Evolutionary conservation across 2,113 vertebrate species (phyloP).

Genomic region (Aix galericulata): DNA sequence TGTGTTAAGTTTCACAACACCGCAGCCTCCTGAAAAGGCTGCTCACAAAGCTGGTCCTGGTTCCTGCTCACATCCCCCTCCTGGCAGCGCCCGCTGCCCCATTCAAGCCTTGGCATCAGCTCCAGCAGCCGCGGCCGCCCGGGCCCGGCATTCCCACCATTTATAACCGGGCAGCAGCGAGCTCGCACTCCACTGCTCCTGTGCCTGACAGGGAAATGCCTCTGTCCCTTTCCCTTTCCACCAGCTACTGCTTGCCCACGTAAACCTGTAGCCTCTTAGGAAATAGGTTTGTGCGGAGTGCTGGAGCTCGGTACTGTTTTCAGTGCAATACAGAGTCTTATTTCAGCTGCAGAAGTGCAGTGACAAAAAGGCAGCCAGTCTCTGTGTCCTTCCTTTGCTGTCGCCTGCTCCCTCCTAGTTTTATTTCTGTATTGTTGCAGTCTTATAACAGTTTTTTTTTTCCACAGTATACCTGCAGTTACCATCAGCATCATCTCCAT

Average conservation of each 20-base stretch:
- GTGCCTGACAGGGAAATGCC: background rate
- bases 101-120: background rate
- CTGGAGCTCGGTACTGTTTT: background rate
- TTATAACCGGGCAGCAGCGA: background rate
- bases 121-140: background rate
- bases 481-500: background rate
- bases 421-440: background rate
- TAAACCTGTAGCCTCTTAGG: background rate
- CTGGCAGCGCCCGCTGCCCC: background rate
- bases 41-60: conserved; percentile 33
- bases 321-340: rapidly evolving
- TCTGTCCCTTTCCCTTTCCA: background rate
- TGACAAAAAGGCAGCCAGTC: background rate
- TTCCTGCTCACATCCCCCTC: background rate
- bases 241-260: background rate
- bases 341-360: background rate
- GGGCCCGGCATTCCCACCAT: background rate
- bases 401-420: background rate
- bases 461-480: background rate
- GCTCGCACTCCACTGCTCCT: background rate
- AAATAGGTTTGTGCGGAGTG: background rate
- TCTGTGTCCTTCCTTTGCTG: background rate
- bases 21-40: conserved; percentile 31
- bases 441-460: background rate
- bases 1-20: background rate